phyloP scores from a whole-genome alignment of 1,140 invertebrate species.

The Palaemon carinicauda region DNA sequence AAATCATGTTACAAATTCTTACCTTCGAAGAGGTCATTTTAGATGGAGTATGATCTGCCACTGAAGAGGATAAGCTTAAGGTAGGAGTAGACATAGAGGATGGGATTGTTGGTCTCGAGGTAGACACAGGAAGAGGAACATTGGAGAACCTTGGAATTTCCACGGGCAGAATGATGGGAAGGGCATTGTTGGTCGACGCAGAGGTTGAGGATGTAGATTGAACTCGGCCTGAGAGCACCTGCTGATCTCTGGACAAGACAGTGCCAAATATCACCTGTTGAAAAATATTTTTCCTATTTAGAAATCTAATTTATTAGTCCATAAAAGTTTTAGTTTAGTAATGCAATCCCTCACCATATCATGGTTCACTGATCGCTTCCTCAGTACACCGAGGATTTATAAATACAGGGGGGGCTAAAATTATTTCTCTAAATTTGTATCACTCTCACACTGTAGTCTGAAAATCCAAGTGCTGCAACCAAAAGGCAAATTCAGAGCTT shows the following conservation, averaged over 20 bases:
- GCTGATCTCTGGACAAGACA: slow-evolving; percentile 43
- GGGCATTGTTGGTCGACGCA: slow-evolving; percentile 41
- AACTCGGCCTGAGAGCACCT: slow-evolving; percentile 13
- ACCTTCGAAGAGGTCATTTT: slow-evolving; percentile 26
- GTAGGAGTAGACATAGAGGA: slow-evolving; percentile 29
- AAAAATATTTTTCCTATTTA: background rate
- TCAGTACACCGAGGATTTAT: too few species aligned
- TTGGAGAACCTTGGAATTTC: slow-evolving; percentile 58
- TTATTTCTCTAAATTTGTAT: too few species aligned
- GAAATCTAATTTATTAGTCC: too few species aligned
- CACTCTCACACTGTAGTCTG: too few species aligned
- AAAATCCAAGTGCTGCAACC: too few species aligned
- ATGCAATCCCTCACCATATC: too few species aligned
- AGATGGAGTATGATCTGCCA: background rate
- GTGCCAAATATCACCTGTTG: slow-evolving; percentile 45
- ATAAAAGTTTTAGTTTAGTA: too few species aligned
- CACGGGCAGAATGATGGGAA: slow-evolving; percentile 45
- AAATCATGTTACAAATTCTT: background rate
- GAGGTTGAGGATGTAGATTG: background rate
- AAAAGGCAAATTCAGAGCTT: too few species aligned
- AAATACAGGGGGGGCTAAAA: too few species aligned
- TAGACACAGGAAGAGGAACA: slow-evolving; percentile 48
- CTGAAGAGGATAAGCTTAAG: background rate
- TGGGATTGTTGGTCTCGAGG: slow-evolving; percentile 12
- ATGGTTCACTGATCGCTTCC: too few species aligned